Percentiles rank a stretch among this genome's conserved stretches.
Evolutionary conservation across 2,797 vertebrate genomes (phyloP).

Genomic region (Smutsia gigantea): DNA sequence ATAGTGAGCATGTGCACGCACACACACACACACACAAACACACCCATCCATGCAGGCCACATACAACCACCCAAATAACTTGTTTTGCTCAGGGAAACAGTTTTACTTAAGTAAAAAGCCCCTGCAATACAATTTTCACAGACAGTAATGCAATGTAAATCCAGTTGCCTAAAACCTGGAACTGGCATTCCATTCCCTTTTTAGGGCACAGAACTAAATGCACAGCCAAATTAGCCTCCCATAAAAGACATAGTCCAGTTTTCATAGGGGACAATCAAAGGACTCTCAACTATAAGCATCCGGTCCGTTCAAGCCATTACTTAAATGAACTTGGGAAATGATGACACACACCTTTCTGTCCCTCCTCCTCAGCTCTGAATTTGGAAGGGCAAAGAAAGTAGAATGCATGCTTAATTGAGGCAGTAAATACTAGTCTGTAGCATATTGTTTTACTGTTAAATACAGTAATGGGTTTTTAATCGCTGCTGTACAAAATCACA

Average conservation of each 20-base stretch:
- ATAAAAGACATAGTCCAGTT: neutral
- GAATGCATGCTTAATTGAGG: slow-evolving; percentile 21
- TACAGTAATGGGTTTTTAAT: slow-evolving; percentile 76
- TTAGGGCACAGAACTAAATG: neutral
- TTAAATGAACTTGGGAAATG: neutral
- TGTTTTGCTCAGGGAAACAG: neutral
- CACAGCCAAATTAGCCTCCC: neutral
- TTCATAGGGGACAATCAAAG: neutral
- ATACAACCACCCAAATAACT: neutral
- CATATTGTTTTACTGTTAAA: slow-evolving; percentile 66
- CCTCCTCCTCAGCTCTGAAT: neutral
- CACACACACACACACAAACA: neutral
- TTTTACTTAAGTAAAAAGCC: neutral
- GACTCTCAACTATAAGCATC: neutral
- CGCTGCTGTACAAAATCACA: slow-evolving; percentile 69
- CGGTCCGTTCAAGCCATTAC: neutral
- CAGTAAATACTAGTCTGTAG: slow-evolving; percentile 44
- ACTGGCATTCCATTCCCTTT: neutral
- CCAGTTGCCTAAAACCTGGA: neutral
- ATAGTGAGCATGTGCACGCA: neutral
- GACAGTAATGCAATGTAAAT: neutral
- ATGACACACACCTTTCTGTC: neutral
- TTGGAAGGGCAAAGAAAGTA: neutral
- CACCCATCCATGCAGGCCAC: neutral
- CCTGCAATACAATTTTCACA: neutral